Base-by-base conservation (phyloP, 2,797 vertebrate species). In the Schizopygopsis pylzovi region DNA sequence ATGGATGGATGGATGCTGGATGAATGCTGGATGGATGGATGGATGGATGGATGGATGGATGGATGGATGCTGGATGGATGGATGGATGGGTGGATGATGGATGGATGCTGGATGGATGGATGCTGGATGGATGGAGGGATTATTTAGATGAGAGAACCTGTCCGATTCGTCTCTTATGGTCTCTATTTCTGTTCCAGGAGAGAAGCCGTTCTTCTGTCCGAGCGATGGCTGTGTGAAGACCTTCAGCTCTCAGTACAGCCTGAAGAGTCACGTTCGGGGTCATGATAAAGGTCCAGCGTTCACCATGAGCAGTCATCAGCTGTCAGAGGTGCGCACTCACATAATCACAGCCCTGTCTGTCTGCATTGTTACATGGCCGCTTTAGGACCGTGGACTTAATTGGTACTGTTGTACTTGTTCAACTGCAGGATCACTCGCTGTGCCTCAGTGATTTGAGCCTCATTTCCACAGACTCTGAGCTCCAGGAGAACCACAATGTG, bases 381-480 rank as follows among this genome's bases (percentile, higher is more conserved):
- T 80, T 22, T 13, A 33, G 37, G 13, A 59, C 28, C 3, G 18
- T 82, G 45, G 77, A 54, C 89, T 89, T 90, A 87, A 92, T 87
- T 84, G 79, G 28, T 47, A 78, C 49, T n/a, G 7, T 77, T 85
- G 11, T 45, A 6, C 47, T 20, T 90, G 92, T n/a, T 49, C 90
- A 84, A 88, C 92, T 94, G 68, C 94, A 99, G 98, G 98, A 99
- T 95, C 97, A 99, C 93, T 98, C 98, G 0, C 96, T 99, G 92
- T 99, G 98, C 95, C 95, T 99, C 95, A 99, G 98, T 93, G 97
- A 99, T 93, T 92, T 99, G 93, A 99, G 98, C 92, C 97, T 99
- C 94, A 96, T 99, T 87, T 99, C 98, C 41, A 98, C 97, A 86
- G 98, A 99, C 92, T 98, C 98, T 4, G 97, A 99, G 89, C 88